Conservation (phyloP, 2,797 vertebrate genomes). For the Rhabdomys pumilio region DNA sequence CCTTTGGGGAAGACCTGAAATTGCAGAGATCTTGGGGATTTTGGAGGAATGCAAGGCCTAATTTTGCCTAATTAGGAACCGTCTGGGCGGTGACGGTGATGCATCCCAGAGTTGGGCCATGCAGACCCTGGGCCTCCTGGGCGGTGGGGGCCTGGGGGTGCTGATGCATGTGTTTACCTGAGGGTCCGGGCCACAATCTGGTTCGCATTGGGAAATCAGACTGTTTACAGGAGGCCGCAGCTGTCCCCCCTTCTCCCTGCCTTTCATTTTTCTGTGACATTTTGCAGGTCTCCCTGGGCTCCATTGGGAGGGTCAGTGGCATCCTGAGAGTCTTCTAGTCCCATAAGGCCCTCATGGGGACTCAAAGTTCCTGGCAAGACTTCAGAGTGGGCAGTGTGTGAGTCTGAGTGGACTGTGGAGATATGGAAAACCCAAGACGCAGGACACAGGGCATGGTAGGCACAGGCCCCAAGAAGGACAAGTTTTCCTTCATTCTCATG, state of each 20-base stretch:
- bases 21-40: constrained; percentile 76
- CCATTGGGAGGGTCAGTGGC: background rate
- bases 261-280: constrained; percentile 8
- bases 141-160: constrained; percentile 39
- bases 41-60: constrained; percentile 71
- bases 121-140: constrained; percentile 63
- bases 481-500: no score
- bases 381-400: background rate
- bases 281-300: constrained; percentile 36
- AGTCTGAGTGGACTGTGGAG: background rate
- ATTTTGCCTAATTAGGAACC: constrained; percentile 66
- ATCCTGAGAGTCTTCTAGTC: background rate
- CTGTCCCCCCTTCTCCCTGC: background rate
- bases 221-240: constrained; percentile 71
- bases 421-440: no score
- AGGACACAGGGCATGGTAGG: accelerated
- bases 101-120: constrained; percentile 71
- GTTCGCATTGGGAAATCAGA: constrained; percentile 72
- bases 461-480: accelerated
- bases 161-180: constrained; percentile 71
- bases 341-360: background rate
- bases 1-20: constrained; percentile 60
- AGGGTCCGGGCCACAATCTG: constrained; percentile 70
- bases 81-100: constrained; percentile 70
- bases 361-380: accelerated